Evolutionary conservation across 2,888 invertebrate genomes (phyloP).

Genomic region (Polyploca ridens): DNA sequence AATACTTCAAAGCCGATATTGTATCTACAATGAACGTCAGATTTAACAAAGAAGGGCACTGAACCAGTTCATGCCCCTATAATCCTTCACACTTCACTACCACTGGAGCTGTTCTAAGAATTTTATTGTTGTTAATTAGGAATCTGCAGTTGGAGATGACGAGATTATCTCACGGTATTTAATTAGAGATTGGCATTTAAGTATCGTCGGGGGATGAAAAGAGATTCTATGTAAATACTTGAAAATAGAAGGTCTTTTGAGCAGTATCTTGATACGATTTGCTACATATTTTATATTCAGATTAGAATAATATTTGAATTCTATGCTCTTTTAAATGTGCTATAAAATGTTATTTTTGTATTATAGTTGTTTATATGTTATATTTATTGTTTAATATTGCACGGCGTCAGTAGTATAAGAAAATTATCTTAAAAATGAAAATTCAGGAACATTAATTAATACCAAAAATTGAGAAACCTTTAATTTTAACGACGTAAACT

Average conservation of each 20-base stretch:
- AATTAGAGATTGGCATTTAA: conserved; percentile 37
- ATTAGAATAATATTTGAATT: not conserved
- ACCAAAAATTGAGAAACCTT: not conserved
- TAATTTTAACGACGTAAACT: not conserved
- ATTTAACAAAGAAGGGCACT: conserved; percentile 48
- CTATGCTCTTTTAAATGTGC: not conserved
- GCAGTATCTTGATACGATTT: conserved; percentile 5
- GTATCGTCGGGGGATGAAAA: conserved; percentile 1
- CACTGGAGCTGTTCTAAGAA: conserved; percentile 59
- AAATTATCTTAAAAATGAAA: too few species aligned
- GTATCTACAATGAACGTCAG: conserved; percentile 32
- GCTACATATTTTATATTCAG: not conserved
- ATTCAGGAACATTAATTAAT: not conserved
- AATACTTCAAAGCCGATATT: not conserved
- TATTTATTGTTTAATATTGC: too few species aligned
- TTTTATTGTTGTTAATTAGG: conserved; percentile 76
- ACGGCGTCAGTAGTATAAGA: too few species aligned
- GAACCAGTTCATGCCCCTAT: conserved; percentile 61
- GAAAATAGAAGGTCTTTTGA: conserved; percentile 8
- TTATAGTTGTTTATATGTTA: too few species aligned
- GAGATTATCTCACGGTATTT: conserved; percentile 70
- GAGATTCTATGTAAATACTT: conserved; percentile 7
- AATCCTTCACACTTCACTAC: conserved; percentile 67
- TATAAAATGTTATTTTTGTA: too few species aligned
- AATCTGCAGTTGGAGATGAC: conserved; percentile 65